Evolutionary conservation across 2,797 vertebrate species (phyloP).

Genomic region (Vultur gryphus): DNA sequence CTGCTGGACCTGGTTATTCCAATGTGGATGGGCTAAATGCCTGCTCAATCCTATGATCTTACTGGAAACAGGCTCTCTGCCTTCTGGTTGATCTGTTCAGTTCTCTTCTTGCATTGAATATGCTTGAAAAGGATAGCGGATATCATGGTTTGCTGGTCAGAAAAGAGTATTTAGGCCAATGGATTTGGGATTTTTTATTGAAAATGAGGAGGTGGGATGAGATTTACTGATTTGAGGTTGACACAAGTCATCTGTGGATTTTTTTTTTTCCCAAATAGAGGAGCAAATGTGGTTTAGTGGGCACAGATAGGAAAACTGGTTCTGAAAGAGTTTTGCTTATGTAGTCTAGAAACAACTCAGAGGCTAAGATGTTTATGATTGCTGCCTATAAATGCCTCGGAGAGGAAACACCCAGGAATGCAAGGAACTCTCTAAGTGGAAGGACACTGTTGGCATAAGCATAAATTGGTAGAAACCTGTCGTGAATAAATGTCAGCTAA

Average conservation of each 20-base stretch:
- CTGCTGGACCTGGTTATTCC: background rate
- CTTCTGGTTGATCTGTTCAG: background rate
- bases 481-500: background rate
- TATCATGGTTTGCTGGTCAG: background rate
- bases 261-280: background rate
- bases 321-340: background rate
- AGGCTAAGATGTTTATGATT: background rate
- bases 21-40: background rate
- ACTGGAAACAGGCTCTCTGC: background rate
- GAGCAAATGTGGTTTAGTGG: background rate
- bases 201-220: background rate
- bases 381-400: background rate
- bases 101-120: background rate
- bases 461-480: constrained; percentile 29
- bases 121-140: background rate
- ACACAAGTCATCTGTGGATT: background rate
- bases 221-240: background rate
- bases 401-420: constrained; percentile 43
- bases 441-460: background rate
- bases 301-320: background rate
- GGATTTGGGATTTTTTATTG: background rate
- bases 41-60: background rate
- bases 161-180: background rate
- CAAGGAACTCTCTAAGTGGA: background rate
- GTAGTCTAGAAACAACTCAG: background rate